Conservation (phyloP, 2,888 invertebrate genomes). For the Lithodes maja region DNA sequence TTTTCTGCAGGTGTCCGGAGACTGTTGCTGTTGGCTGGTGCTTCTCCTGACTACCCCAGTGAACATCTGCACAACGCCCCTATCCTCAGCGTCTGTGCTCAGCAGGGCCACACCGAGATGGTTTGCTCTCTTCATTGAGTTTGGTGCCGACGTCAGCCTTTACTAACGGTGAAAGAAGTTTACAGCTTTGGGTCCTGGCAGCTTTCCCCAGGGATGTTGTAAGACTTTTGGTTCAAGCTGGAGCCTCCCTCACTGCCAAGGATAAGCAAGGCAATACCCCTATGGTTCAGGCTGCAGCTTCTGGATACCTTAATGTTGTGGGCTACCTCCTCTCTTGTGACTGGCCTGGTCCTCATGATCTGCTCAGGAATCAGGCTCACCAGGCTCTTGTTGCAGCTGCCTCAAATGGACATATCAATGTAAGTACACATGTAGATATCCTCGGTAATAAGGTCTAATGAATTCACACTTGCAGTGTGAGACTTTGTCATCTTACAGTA, state of each 20-base stretch:
- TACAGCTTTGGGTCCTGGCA: conserved; percentile 83
- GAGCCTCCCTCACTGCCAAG: conserved; percentile 73
- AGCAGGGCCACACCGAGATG: conserved; percentile 95
- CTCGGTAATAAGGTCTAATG: too few species aligned
- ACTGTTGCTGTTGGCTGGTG: conserved; percentile 90
- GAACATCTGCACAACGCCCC: conserved; percentile 77
- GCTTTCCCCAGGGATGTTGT: conserved; percentile 78
- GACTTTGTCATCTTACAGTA: too few species aligned
- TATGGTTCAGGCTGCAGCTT: conserved; percentile 91
- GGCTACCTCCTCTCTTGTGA: conserved; percentile 91
- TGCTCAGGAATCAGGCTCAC: conserved; percentile 79
- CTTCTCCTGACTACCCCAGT: conserved; percentile 84
- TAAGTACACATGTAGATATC: conserved; percentile 72
- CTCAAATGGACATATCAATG: conserved; percentile 87
- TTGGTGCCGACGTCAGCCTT: conserved; percentile 92
- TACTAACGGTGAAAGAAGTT: conserved; percentile 83
- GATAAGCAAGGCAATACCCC: conserved; percentile 79
- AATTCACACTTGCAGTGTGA: too few species aligned
- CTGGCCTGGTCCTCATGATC: conserved; percentile 79
- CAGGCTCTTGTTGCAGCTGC: conserved; percentile 93
- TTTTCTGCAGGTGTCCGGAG: conserved; percentile 73
- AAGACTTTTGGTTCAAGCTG: conserved; percentile 78
- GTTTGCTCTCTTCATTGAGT: conserved; percentile 92
- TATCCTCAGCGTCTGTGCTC: conserved; percentile 89
- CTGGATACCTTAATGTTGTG: conserved; percentile 90